Evolutionary conservation across 2,888 invertebrate species (phyloP).

Genomic region (Temnothorax unifasciatus): DNA sequence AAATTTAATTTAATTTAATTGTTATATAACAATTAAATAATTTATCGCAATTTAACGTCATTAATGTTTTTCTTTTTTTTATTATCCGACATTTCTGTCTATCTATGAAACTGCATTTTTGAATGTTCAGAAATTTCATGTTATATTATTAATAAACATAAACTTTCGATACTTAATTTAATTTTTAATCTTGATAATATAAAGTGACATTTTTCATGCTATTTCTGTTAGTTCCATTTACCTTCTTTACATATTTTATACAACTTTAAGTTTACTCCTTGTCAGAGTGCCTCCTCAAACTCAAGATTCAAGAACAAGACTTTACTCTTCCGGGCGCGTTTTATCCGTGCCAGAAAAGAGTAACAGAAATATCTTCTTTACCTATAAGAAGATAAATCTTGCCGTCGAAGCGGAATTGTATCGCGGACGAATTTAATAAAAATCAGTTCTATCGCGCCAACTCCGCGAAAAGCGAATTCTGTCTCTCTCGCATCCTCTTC

Average conservation of each 20-base stretch:
- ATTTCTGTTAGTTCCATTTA: neutral
- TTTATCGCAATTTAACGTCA: neutral
- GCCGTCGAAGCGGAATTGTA: slow-evolving; percentile 54
- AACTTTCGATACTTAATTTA: neutral
- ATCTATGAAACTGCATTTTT: neutral
- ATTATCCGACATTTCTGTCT: neutral
- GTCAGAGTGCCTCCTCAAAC: slow-evolving; percentile 8
- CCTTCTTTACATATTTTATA: slow-evolving; percentile 19
- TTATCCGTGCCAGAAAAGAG: slow-evolving; percentile 41
- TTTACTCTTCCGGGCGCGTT: slow-evolving; percentile 38
- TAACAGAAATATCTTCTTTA: slow-evolving; percentile 47
- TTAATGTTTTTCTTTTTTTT: neutral
- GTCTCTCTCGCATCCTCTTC: neutral
- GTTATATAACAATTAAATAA: neutral
- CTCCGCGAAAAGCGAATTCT: slow-evolving; percentile 31
- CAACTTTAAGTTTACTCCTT: slow-evolving; percentile 32
- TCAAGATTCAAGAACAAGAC: slow-evolving; percentile 38
- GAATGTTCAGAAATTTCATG: neutral
- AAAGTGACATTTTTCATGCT: slow-evolving; percentile 3
- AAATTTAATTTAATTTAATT: neutral
- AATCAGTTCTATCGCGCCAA: slow-evolving; percentile 54
- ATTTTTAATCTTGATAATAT: slow-evolving; percentile 1
- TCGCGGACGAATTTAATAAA: slow-evolving; percentile 53
- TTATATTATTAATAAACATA: neutral
- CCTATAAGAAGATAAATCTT: slow-evolving; percentile 53